Conservation (phyloP, 2,797 vertebrate genomes). For the Gastrophryne carolinensis region DNA sequence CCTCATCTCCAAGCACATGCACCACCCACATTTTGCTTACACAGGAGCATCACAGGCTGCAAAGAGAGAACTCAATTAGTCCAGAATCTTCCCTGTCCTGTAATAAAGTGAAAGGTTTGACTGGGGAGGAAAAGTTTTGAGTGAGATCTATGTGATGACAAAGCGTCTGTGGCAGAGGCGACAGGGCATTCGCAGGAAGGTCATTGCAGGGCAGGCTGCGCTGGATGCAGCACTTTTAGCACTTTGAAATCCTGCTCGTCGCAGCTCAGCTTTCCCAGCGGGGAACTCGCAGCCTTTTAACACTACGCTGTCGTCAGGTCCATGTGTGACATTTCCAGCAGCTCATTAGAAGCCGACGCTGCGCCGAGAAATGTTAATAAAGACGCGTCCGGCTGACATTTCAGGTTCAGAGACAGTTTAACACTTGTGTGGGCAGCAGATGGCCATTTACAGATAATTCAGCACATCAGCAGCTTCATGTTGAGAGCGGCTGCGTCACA, state of each 20-base stretch:
- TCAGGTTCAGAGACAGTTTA: background rate
- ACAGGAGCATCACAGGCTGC: too few species aligned
- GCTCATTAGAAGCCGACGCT: slow-evolving; percentile 7
- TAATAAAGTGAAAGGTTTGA: too few species aligned
- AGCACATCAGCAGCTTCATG: background rate
- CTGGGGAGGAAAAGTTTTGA: too few species aligned
- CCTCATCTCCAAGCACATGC: background rate
- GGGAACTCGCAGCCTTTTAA: background rate
- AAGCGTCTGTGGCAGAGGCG: background rate
- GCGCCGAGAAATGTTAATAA: background rate
- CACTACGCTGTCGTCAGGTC: background rate
- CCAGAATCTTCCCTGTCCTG: too few species aligned
- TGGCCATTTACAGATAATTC: slow-evolving; percentile 10
- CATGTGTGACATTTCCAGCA: slow-evolving; percentile 17
- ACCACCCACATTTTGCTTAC: too few species aligned
- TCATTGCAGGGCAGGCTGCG: background rate
- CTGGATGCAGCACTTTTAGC: background rate
- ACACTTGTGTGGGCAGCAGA: background rate
- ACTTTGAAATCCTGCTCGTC: background rate
- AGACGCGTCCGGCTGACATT: background rate
- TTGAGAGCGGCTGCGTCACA: background rate
- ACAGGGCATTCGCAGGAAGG: background rate
- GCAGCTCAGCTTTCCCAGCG: background rate
- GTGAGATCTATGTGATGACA: too few species aligned
- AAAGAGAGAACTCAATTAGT: too few species aligned